Evolutionary conservation across 2,888 invertebrate species (phyloP).

Genomic region (Branchellion lobata): DNA sequence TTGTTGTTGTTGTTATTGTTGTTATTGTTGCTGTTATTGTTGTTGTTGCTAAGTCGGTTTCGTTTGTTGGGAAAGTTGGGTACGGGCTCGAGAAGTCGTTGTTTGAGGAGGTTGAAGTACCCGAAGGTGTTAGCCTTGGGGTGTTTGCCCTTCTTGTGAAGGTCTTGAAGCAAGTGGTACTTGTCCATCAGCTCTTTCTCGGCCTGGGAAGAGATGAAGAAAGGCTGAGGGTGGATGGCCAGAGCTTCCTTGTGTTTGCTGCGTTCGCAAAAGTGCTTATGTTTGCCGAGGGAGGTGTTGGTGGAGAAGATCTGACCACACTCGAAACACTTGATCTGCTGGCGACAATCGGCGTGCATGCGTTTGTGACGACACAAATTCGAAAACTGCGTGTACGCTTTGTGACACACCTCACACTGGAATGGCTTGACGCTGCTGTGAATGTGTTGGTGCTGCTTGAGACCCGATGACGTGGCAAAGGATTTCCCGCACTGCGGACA

Average conservation of each 20-base stretch:
- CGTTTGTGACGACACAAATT: constrained; percentile 99
- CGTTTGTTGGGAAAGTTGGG: neutral
- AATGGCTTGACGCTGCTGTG: constrained; percentile 97
- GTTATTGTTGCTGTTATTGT: neutral
- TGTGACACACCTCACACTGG: constrained; percentile 78
- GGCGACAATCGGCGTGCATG: constrained; percentile 94
- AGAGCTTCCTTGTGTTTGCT: constrained; percentile 52
- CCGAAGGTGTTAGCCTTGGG: neutral
- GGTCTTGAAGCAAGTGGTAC: neutral
- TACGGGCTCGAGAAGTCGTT: neutral
- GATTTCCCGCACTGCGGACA: constrained; percentile 97
- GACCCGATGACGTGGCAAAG: constrained; percentile 92
- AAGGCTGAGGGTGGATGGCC: neutral
- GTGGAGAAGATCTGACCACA: constrained; percentile 90
- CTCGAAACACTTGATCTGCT: constrained; percentile 86
- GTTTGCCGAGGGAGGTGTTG: constrained; percentile 86
- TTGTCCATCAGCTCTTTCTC: neutral
- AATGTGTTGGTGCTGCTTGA: constrained; percentile 98
- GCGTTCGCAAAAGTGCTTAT: constrained; percentile 92
- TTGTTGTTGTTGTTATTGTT: neutral
- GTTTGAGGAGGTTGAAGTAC: neutral
- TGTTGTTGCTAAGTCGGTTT: neutral
- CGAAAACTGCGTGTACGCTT: constrained; percentile 96
- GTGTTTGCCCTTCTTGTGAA: neutral
- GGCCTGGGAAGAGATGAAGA: neutral